phyloP scores from a whole-genome alignment of 2,113 vertebrate genomes.

The Cinclus cinclus region DNA sequence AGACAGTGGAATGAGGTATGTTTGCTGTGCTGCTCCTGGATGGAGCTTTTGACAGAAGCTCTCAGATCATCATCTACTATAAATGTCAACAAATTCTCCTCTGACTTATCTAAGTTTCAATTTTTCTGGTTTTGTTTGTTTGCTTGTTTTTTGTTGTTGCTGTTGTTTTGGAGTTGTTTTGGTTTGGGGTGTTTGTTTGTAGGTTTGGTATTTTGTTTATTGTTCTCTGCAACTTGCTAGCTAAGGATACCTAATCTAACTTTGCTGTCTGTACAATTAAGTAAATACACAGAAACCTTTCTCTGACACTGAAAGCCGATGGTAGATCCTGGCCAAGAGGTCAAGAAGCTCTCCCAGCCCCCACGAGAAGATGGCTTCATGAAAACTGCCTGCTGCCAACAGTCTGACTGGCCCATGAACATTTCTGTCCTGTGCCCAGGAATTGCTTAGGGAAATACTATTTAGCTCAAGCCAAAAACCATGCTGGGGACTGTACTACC shows the following conservation, averaged over 20 bases:
- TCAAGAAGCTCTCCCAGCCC: background rate
- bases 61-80: background rate
- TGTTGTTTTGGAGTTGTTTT: background rate
- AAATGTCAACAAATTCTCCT: background rate
- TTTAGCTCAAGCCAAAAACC: slow-evolving; percentile 19
- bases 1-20: background rate
- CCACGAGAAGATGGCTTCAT: background rate
- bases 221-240: background rate
- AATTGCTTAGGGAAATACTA: background rate
- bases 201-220: background rate
- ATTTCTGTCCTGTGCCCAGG: background rate
- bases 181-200: background rate
- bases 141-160: background rate
- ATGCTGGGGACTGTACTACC: background rate
- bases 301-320: background rate
- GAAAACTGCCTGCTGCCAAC: background rate
- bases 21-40: background rate
- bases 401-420: background rate
- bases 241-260: background rate
- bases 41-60: background rate
- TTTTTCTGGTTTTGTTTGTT: background rate
- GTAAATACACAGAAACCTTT: background rate
- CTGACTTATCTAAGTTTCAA: background rate
- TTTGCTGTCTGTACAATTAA: background rate
- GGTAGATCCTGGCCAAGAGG: background rate